Evolutionary conservation across 2,888 invertebrate species (phyloP), one percentile per base, ranked within the genome.

Genomic region (Molanna angustata): DNA sequence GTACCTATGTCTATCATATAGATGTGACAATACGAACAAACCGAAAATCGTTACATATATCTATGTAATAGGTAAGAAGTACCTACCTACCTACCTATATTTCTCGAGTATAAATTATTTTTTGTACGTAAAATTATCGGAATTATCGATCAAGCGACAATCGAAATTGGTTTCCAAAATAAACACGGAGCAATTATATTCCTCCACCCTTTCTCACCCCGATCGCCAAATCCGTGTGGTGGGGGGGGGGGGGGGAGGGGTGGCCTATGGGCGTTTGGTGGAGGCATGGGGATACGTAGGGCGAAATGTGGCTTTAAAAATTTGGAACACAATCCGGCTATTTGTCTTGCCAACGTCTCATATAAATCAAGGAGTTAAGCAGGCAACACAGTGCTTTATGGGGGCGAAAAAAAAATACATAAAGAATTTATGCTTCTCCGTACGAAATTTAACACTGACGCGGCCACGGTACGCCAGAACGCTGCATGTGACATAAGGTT

Each of bases 301-400:
- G 76, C 74, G 78, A 82, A 84, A 84, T 84, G 82, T 79, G 83
- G 82, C 82, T 81, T 83, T 84, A 83, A 84, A 84, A 84, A 84
- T 84, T 84, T 84, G 82, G 83, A 80, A 84, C 84, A 83, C 84
- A 84, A 84, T 83, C 84, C 83, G 74, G 78, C 84, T 83, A 83
- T 84, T 84, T 84, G 84, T 84, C 84, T 84, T 83, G 78, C 77
- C 75, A 79, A 82, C 80, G 82, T 80, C 78, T 80, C 78, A 76
- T 80, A 83, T 84, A 84, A 84, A 84, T 84, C 83, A 78, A 76
- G 76, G 76, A 75, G 76, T 78, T 78, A 79, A 79, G 79, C 78
- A 79, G 78, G 77, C 79, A 79, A 78, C 80, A n/a, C 79, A 77
- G 58, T 77, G 77, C 74, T 78, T 78, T 77, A 78, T 78, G 73